Evolutionary conservation across 2,113 vertebrate genomes (phyloP), one percentile per base, ranked within the genome.

Genomic region (Ardeotis arabs): DNA sequence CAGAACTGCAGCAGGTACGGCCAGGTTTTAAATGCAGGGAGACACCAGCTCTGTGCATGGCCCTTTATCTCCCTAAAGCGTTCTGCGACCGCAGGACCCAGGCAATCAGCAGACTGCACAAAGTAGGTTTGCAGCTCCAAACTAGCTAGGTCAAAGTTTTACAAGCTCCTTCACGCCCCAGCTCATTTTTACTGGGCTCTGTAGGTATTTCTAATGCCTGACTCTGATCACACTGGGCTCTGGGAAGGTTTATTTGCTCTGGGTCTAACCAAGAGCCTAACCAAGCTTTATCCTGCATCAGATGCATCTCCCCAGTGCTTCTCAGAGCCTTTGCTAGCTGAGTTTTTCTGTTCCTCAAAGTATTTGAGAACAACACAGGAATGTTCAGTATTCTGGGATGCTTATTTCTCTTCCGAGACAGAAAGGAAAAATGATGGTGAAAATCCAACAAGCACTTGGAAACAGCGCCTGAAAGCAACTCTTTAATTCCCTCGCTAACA

Each of bases 31-130:
- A 29, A 31, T 3, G 23, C 33, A 19, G 2, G 14, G 49, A 84
- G 49, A 27, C 1, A 3, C 25, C 3, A 6, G 18, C 14, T 47
- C 47, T 3, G 5, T 4, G 29, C 14, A 0, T 1, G 12, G 44
- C 29, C 73, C 63, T 28, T 18, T 49, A 28, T 7, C 29, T 45
- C 74, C 58, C 68, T 11, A 20, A 22, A 6, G 8, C 12, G 17
- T 8, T 49, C 8, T 24, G 64, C 2, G 18, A 14, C 31, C 6
- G 47, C 70, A 87, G 87, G 31, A 15, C 64, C 49, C 55, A 28
- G 49, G 37, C 62, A 14, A 17, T 8, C 64, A 52, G 55, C 49
- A 45, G 49, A 7, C 27, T 31, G 21, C 56, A 70, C 10, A 28
- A 66, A 39, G 41, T 4, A 50, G 35, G 15, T 77, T 1, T 47